Evolutionary conservation across 2,888 invertebrate genomes (phyloP).

Genomic region (Rapana venosa): DNA sequence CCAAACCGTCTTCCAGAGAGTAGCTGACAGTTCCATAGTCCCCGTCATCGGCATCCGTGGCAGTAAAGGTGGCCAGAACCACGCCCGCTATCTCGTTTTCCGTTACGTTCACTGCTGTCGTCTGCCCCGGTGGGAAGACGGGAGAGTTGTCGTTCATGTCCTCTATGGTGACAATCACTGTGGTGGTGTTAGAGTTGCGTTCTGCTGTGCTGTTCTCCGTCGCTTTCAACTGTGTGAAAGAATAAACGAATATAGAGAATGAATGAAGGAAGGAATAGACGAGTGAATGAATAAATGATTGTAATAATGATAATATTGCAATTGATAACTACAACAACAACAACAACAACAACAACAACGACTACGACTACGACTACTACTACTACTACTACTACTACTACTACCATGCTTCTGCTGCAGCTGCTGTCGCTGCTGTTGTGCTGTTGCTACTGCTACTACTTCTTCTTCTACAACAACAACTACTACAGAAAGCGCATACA

Average conservation of each 20-base stretch:
- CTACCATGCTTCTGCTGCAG: no score
- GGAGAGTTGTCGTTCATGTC: constrained; percentile 90
- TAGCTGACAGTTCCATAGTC: constrained; percentile 83
- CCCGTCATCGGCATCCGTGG: constrained; percentile 87
- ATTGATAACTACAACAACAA: no score
- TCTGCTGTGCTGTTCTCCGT: constrained; percentile 38
- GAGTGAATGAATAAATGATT: no score
- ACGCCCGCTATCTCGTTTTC: constrained; percentile 61
- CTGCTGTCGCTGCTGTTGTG: no score
- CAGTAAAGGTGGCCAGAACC: constrained; percentile 80
- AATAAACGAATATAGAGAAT: not conserved
- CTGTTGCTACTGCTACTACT: no score
- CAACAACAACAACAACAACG: no score
- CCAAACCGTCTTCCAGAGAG: constrained; percentile 90
- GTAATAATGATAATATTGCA: no score
- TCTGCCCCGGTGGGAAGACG: constrained; percentile 80
- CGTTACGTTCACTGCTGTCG: constrained; percentile 50
- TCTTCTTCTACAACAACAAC: no score
- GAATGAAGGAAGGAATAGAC: no score
- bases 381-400: no score
- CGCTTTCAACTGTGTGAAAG: constrained; percentile 40
- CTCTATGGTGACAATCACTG: constrained; percentile 84
- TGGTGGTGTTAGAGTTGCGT: constrained; percentile 78
- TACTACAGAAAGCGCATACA: no score
- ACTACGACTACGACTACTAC: no score